A percentile compares a stretch with the other conserved stretches of the same genome.
These are phyloP conservation scores for Nebria salina DNA, from an alignment of 2,888 invertebrate species.

Conservation along the genomic window DNA sequence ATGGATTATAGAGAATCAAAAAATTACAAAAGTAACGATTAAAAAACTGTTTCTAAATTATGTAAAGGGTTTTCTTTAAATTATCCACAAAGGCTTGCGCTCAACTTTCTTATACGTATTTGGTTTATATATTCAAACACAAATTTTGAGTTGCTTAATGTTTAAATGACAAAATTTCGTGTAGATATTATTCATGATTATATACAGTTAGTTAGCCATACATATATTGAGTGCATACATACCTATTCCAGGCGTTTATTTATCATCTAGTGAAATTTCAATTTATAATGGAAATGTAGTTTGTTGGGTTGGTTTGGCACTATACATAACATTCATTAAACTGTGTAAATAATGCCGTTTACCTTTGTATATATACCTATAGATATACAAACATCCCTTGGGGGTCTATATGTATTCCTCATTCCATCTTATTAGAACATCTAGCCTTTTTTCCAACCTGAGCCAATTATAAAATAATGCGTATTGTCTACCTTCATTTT, in stretches of 20 bases:
- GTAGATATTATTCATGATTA: not conserved
- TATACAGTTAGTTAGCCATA: not conserved
- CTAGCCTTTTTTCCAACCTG: not conserved
- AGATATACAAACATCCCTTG: not conserved
- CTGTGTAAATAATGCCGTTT: not conserved
- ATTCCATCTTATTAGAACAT: not conserved
- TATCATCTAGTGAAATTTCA: constrained; percentile 1
- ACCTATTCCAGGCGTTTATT: not conserved
- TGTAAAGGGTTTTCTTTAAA: too few relatives aligned
- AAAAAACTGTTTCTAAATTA: too few relatives aligned
- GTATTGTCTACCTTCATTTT: too few relatives aligned
- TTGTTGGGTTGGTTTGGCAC: not conserved
- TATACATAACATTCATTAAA: constrained; percentile 1
- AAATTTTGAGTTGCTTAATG: too few relatives aligned
- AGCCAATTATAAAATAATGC: too few relatives aligned
- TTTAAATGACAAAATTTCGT: not conserved
- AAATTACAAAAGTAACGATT: too few relatives aligned
- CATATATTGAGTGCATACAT: not conserved
- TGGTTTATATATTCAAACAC: too few relatives aligned
- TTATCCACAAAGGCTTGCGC: too few relatives aligned
- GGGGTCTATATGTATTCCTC: not conserved
- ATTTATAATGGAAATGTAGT: not conserved
- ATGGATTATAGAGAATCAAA: too few relatives aligned
- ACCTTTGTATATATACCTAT: not conserved
- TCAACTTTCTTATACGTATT: too few relatives aligned